These are phyloP conservation scores for Nibea coibor DNA, from an alignment of 2,113 vertebrate species.

Conservation along the genomic window DNA sequence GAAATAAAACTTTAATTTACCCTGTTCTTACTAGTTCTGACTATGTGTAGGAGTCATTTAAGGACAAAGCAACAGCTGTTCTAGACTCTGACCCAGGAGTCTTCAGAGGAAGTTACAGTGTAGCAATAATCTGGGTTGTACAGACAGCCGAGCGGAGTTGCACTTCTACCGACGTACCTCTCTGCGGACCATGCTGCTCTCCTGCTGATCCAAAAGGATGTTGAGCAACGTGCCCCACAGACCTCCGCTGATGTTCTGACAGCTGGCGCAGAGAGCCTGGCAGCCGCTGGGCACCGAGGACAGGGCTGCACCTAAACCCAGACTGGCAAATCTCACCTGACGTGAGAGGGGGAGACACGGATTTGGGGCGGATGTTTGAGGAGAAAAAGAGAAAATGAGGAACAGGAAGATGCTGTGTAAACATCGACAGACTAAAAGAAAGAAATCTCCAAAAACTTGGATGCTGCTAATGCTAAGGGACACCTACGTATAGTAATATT, in stretches of 20 bases:
- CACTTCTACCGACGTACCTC: slow-evolving; percentile 85
- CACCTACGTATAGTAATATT: background rate
- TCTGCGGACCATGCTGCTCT: slow-evolving; percentile 95
- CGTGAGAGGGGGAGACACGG: background rate
- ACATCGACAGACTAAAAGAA: background rate
- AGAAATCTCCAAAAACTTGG: background rate
- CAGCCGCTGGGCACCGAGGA: slow-evolving; percentile 90
- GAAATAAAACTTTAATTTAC: slow-evolving; percentile 14
- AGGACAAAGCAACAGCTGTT: background rate
- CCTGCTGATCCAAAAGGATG: slow-evolving; percentile 93
- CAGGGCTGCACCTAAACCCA: slow-evolving; percentile 92
- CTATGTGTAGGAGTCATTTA: background rate
- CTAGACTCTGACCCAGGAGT: background rate
- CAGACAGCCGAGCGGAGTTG: background rate
- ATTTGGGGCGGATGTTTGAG: slow-evolving; percentile 10
- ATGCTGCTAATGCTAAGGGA: slow-evolving; percentile 7
- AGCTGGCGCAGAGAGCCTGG: slow-evolving; percentile 90
- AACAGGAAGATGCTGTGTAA: background rate
- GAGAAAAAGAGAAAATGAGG: background rate
- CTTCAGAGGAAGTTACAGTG: background rate
- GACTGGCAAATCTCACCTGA: slow-evolving; percentile 94
- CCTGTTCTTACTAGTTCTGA: background rate
- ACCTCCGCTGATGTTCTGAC: slow-evolving; percentile 97
- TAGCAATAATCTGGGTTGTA: background rate
- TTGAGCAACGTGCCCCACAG: slow-evolving; percentile 95